Conservation (phyloP, 2,888 invertebrate genomes). For the Dione vanillae region DNA sequence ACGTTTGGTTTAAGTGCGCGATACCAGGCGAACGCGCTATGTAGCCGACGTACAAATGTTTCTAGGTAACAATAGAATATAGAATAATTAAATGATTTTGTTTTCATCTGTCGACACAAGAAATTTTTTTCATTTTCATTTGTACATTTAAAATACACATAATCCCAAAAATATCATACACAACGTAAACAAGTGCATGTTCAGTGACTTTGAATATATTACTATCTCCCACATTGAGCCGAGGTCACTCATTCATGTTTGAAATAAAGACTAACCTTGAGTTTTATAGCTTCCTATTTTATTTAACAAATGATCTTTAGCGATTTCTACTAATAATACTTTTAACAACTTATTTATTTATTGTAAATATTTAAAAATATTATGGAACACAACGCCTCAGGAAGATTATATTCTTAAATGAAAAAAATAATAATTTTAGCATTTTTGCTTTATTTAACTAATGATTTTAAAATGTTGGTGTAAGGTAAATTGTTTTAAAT, state of each 20-base stretch:
- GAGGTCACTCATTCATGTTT: slow-evolving; percentile 38
- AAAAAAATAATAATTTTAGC: too few species aligned
- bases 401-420: too few species aligned
- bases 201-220: slow-evolving; percentile 29
- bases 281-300: slow-evolving; percentile 20
- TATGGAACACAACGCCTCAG: too few species aligned
- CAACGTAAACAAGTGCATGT: slow-evolving; percentile 62
- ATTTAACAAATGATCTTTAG: slow-evolving; percentile 26
- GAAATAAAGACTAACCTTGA: slow-evolving; percentile 30
- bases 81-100: neutral
- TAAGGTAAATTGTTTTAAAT: too few species aligned
- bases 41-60: slow-evolving; percentile 25
- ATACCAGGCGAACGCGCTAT: slow-evolving; percentile 31
- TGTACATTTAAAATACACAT: slow-evolving; percentile 11
- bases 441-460: too few species aligned
- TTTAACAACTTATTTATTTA: neutral
- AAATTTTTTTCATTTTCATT: slow-evolving; percentile 7
- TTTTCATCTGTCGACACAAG: slow-evolving; percentile 6
- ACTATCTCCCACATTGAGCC: slow-evolving; percentile 15
- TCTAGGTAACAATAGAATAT: slow-evolving; percentile 24
- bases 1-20: slow-evolving; percentile 47
- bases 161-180: slow-evolving; percentile 69
- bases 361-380: too few species aligned
- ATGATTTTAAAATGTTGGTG: too few species aligned
- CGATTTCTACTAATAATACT: neutral